Percentiles rank a stretch among this genome's conserved stretches.
phyloP scores from a whole-genome alignment of 35 echinoderm and acorn worm species.

The Ptychodera flava region DNA sequence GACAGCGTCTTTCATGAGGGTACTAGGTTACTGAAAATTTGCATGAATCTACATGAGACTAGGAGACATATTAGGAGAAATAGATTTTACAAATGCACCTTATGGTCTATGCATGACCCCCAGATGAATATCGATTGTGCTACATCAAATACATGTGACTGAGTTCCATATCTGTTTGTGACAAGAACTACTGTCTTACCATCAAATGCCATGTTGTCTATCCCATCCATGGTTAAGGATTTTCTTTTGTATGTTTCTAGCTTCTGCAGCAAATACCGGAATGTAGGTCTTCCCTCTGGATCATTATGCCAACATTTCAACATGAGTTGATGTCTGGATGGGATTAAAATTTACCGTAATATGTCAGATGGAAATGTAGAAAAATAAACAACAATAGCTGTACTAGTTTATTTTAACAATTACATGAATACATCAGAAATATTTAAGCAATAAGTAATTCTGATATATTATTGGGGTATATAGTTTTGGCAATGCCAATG shows the following conservation, averaged over 20 bases:
- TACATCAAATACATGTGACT: too few species aligned
- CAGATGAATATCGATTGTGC: too few species aligned
- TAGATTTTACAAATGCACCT: not conserved
- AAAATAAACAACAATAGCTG: not conserved
- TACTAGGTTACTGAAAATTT: not conserved
- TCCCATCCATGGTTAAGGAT: conserved; percentile 43
- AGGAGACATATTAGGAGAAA: not conserved
- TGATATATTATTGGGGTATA: not conserved
- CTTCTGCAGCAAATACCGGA: conserved; percentile 51
- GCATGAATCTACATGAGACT: not conserved
- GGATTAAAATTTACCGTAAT: not conserved
- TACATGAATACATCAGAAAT: not conserved
- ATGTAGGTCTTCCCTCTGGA: conserved; percentile 55
- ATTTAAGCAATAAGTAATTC: conserved; percentile 5
- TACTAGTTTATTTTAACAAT: too few species aligned
- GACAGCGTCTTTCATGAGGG: too few species aligned
- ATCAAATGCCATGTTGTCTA: conserved; percentile 70
- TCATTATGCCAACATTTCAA: conserved; percentile 64
- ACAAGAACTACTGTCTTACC: too few species aligned
- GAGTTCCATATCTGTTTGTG: too few species aligned
- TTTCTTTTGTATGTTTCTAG: conserved; percentile 63
- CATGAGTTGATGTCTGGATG: conserved; percentile 76
- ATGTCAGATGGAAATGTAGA: not conserved
- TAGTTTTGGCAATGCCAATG: too few species aligned
- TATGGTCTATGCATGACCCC: too few species aligned